Conservation (phyloP, 2,888 invertebrate genomes). For the Polymixis flavicincta region DNA sequence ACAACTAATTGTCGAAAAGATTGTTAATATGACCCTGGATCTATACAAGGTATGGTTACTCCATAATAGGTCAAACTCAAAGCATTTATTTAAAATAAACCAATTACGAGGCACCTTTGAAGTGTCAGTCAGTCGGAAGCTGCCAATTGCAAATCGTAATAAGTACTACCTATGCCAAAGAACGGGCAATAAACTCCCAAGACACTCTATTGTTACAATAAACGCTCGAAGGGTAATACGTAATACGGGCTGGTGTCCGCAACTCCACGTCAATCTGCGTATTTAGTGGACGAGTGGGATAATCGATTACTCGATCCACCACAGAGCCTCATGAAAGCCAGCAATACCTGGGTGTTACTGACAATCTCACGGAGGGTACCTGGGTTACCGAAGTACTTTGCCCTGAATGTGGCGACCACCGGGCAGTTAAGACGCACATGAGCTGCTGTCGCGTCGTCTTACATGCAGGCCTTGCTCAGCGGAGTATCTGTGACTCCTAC, state of each 20-base stretch:
- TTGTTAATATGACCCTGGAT: slow-evolving; percentile 95
- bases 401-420: neutral
- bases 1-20: slow-evolving; percentile 91
- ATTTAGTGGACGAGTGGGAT: neutral
- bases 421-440: neutral
- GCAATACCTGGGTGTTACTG: neutral
- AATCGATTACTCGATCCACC: neutral
- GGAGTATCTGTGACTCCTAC: neutral
- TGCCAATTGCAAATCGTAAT: no score
- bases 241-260: neutral
- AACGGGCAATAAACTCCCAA: no score
- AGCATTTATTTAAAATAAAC: no score
- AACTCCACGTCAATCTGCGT: no score
- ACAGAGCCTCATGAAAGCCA: neutral
- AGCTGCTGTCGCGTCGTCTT: neutral
- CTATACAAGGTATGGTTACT: slow-evolving; percentile 93
- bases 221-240: neutral
- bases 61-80: no score
- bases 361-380: neutral
- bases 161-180: no score
- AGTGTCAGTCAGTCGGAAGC: no score
- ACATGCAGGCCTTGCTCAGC: neutral
- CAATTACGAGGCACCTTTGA: no score
- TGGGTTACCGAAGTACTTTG: no score
- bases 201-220: no score